Evolutionary conservation across 2,797 vertebrate species (phyloP).

Genomic region (Sternarchorhynchus goeldii): DNA sequence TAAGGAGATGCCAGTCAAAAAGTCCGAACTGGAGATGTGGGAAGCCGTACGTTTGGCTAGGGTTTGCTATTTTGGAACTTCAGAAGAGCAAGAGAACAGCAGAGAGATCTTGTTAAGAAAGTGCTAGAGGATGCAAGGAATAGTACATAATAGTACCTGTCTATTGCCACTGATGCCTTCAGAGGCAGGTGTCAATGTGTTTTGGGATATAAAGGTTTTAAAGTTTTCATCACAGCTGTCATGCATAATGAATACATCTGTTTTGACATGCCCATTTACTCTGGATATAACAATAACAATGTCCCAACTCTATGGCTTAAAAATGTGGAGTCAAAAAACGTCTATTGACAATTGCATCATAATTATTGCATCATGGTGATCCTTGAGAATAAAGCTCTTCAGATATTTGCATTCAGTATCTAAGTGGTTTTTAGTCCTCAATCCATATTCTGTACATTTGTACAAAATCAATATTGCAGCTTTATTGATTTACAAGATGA

Average conservation of each 20-base stretch:
- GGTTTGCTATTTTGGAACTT: not conserved
- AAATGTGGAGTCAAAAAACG: not conserved
- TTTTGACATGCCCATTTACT: not conserved
- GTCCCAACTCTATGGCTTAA: not conserved
- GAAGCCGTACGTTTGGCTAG: not conserved
- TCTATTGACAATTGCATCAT: not conserved
- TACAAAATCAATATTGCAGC: slow-evolving; percentile 30
- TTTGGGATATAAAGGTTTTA: not conserved
- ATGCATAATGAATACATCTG: not conserved
- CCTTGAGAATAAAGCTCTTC: not conserved
- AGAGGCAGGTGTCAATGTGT: not conserved
- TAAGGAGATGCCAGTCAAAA: slow-evolving; percentile 23
- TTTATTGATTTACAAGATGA: slow-evolving; percentile 31
- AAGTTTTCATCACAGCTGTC: not conserved
- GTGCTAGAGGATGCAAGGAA: not conserved
- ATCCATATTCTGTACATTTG: slow-evolving; percentile 36
- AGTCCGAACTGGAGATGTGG: not conserved
- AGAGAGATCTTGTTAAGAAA: not conserved
- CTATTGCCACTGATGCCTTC: not conserved
- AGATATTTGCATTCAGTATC: slow-evolving; percentile 16
- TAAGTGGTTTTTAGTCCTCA: slow-evolving; percentile 21
- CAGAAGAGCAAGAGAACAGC: no score
- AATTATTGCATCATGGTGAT: not conserved
- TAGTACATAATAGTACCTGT: not conserved
- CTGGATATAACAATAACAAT: not conserved